phyloP scores from a whole-genome alignment of 2,797 vertebrate genomes.

The Pangasius sanitwongsei region DNA sequence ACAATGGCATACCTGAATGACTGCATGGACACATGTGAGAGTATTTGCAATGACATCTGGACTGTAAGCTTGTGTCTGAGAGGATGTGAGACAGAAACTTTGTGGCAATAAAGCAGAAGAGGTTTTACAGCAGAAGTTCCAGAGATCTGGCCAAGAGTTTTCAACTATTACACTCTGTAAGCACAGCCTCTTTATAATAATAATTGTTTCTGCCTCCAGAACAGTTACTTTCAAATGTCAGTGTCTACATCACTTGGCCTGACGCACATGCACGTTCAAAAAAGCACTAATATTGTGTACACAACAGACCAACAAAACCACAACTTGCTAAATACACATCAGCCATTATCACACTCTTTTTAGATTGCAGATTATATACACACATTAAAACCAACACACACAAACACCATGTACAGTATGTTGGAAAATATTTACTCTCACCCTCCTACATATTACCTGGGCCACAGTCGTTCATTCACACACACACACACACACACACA shows the following conservation, averaged over 20 bases:
- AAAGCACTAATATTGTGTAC: neutral
- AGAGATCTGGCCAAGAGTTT: neutral
- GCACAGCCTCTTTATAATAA: neutral
- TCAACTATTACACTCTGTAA: neutral
- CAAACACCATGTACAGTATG: neutral
- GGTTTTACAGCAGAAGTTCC: slow-evolving; percentile 27
- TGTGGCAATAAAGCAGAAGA: slow-evolving; percentile 38
- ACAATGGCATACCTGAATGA: slow-evolving; percentile 1
- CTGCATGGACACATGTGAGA: neutral
- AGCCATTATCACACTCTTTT: neutral
- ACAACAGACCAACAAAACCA: neutral
- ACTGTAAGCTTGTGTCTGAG: slow-evolving; percentile 1
- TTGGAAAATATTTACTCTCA: neutral
- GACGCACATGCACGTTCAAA: neutral
- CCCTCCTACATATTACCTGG: neutral
- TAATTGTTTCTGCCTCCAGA: neutral
- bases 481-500: neutral
- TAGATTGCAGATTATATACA: neutral
- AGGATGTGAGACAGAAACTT: slow-evolving; percentile 49
- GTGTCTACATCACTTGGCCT: neutral
- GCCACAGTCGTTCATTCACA: neutral
- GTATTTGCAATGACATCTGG: slow-evolving; percentile 15
- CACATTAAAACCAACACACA: neutral
- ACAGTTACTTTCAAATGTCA: neutral
- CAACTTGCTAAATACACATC: neutral